Conservation (phyloP, 2,797 vertebrate genomes). For the Sebastiscus albofasciatus region DNA sequence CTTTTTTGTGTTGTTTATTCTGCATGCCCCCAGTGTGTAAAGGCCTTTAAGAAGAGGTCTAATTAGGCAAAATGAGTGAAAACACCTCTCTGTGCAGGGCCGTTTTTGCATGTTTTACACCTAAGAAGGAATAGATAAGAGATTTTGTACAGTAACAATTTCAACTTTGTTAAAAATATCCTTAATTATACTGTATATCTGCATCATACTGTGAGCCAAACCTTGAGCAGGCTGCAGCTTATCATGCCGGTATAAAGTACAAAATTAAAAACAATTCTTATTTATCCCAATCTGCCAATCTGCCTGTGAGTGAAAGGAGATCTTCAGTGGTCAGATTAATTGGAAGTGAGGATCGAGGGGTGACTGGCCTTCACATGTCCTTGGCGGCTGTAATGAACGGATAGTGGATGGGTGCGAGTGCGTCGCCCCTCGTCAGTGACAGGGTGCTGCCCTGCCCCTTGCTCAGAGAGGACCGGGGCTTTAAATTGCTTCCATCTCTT, state of each 20-base stretch:
- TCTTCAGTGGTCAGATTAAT: constrained; percentile 61
- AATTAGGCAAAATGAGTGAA: not conserved
- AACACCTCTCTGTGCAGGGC: not conserved
- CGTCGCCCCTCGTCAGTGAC: constrained; percentile 65
- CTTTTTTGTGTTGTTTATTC: too few species aligned
- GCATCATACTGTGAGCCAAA: too few species aligned
- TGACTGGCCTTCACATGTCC: constrained; percentile 78
- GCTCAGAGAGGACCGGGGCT: constrained; percentile 75
- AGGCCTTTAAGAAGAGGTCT: not conserved
- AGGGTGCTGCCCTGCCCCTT: constrained; percentile 80
- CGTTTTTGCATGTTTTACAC: not conserved
- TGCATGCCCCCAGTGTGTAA: rapidly evolving
- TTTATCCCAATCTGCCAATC: constrained; percentile 13
- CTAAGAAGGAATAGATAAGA: not conserved
- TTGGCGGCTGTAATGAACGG: constrained; percentile 76
- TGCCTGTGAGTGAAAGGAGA: constrained; percentile 35
- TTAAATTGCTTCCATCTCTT: constrained; percentile 84
- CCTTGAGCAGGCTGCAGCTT: not conserved
- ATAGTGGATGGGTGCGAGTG: constrained; percentile 69
- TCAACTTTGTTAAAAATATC: not conserved
- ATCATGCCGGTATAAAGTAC: not conserved
- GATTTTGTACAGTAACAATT: not conserved
- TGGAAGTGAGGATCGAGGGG: constrained; percentile 57
- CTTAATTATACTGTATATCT: too few species aligned
- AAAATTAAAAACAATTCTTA: constrained; percentile 2